Evolutionary conservation across 92 coral and sea anemone species (phyloP), one percentile per base, ranked within the genome.

Genomic region (Galaxea fascicularis): DNA sequence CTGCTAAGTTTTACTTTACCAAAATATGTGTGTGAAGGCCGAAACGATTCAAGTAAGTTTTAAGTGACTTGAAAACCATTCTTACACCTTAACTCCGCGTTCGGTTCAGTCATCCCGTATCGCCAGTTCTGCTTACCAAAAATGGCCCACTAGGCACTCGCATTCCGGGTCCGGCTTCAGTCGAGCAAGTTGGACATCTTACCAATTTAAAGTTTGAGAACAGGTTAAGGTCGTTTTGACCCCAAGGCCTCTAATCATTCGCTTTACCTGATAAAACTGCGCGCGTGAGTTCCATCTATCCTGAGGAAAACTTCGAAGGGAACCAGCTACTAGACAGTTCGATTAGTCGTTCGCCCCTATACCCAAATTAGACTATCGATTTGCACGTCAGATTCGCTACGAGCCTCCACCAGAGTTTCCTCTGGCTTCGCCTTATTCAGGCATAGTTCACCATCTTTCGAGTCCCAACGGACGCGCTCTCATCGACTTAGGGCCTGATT

Each of bases 51-150:
- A n/a, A n/a, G n/a, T n/a, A n/a, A n/a, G n/a, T n/a, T n/a, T n/a
- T n/a, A n/a, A n/a, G n/a, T n/a, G n/a, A n/a, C n/a, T n/a, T n/a
- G n/a, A n/a, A n/a, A n/a, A n/a, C n/a, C n/a, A n/a, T n/a, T n/a
- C n/a, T n/a, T n/a, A n/a, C 92, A 77, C 86, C 89, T 84, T 83
- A 83, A 77, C 92, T 64, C 73, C 51, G 92, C 88, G 91, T 90
- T 86, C 88, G 89, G 93, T 89, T 89, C 89, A n/a, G n/a, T n/a
- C n/a, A 89, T 89, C 93, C 83, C 83, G 79, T 90, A 89, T 85
- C 84, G 93, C 90, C 93, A 89, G 93, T 86, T 81, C 88, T 90
- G 90, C 93, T 90, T 86, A 90, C 90, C 90, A 90, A 90, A 86
- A 90, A 85, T 80, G 84, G 93, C 93, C 93, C 90, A 86, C 79